Evolutionary conservation across 2,113 vertebrate species (phyloP).

Genomic region (Lipophrys pholis): DNA sequence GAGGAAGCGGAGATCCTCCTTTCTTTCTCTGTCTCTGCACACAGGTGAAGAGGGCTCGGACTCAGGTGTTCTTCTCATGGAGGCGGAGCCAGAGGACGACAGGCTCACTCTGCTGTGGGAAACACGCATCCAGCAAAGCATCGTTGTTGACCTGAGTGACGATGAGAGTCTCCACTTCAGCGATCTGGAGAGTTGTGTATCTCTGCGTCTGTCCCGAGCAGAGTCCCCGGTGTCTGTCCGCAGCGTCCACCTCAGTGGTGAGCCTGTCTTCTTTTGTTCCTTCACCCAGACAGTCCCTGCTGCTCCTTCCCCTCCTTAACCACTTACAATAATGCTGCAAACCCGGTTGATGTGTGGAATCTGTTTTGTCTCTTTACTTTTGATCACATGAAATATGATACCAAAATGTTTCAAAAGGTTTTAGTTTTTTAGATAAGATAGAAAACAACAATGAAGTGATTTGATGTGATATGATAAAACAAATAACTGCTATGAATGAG

Average conservation of each 20-base stretch:
- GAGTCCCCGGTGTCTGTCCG: conserved; percentile 70
- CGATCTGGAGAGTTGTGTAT: conserved; percentile 78
- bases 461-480: too few species aligned
- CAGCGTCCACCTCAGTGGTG: conserved; percentile 77
- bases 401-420: too few species aligned
- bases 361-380: too few species aligned
- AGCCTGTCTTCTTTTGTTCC: conserved; percentile 2
- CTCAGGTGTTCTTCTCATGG: conserved; percentile 47
- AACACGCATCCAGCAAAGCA: conserved; percentile 79
- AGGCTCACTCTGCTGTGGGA: conserved; percentile 76
- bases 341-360: too few species aligned
- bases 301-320: too few species aligned
- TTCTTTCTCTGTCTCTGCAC: conserved; percentile 1
- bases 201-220: conserved; percentile 64
- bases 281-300: too few species aligned
- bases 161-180: conserved; percentile 82
- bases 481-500: too few species aligned
- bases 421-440: too few species aligned
- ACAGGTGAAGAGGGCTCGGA: conserved; percentile 33
- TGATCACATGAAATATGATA: too few species aligned
- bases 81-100: conserved; percentile 52
- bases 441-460: too few species aligned
- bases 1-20: conserved; percentile 48
- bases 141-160: conserved; percentile 82
- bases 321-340: too few species aligned